Evolutionary conservation across 1,140 invertebrate genomes (phyloP).

Genomic region (Drosophila pseudoobscura): DNA sequence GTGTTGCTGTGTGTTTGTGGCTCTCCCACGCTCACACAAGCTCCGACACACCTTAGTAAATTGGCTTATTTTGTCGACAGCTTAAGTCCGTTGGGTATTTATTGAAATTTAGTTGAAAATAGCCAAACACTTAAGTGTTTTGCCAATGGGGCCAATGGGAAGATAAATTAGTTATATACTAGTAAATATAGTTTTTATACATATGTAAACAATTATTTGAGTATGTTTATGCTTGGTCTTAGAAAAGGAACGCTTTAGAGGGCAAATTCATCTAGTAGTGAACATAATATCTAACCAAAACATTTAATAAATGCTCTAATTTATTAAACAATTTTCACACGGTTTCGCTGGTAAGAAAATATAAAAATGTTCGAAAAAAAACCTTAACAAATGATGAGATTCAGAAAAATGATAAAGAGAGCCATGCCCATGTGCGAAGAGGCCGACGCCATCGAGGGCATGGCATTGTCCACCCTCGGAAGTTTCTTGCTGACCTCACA

Average conservation of each 20-base stretch:
- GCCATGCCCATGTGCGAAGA: too few relatives aligned
- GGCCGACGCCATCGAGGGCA: slow-evolving; percentile 25
- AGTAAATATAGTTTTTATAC: background rate
- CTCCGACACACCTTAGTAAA: slow-evolving; percentile 49
- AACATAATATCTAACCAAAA: too few relatives aligned
- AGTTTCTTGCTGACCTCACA: slow-evolving; percentile 45
- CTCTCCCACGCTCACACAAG: slow-evolving; percentile 24
- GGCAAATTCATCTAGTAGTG: too few relatives aligned
- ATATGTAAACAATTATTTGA: too few relatives aligned
- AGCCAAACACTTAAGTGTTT: slow-evolving; percentile 68
- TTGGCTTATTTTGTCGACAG: slow-evolving; percentile 80
- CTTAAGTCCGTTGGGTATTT: slow-evolving; percentile 70
- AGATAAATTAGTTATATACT: slow-evolving; percentile 19
- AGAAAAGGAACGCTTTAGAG: background rate
- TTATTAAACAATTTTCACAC: too few relatives aligned
- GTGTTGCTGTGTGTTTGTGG: slow-evolving; percentile 54
- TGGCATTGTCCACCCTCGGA: slow-evolving; percentile 55
- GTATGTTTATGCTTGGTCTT: too few relatives aligned
- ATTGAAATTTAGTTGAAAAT: slow-evolving; percentile 78
- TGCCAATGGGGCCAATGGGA: slow-evolving; percentile 36
- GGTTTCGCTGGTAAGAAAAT: slow-evolving; percentile 1
- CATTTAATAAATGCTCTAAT: too few relatives aligned
- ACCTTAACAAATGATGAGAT: slow-evolving; percentile 5
- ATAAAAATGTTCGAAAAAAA: background rate
- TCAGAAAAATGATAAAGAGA: background rate